Percentiles rank a stretch among this genome's conserved stretches.
Evolutionary conservation across 1,140 invertebrate genomes (phyloP).

Genomic region (Drosophila ambigua): DNA sequence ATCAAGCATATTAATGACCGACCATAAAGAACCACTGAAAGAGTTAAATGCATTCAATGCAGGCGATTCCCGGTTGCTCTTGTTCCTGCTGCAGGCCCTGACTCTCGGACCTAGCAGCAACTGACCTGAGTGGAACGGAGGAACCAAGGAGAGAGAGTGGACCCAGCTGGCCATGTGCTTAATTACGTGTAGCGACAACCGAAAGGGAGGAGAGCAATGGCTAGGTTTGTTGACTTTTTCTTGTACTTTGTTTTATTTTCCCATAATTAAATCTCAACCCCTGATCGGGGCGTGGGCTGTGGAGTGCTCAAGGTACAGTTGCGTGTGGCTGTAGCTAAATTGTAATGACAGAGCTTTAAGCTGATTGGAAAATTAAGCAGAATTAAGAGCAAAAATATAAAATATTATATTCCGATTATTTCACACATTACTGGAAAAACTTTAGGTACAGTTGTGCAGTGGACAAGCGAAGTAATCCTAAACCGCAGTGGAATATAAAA

Average conservation of each 20-base stretch:
- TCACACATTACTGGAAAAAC: neutral
- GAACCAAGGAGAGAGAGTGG: slow-evolving; percentile 16
- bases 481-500: slow-evolving; percentile 26
- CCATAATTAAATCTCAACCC: slow-evolving; percentile 80
- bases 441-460: slow-evolving; percentile 51
- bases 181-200: slow-evolving; percentile 61
- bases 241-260: slow-evolving; percentile 62
- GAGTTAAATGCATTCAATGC: slow-evolving; percentile 71
- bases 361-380: no score
- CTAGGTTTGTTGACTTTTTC: slow-evolving; percentile 70
- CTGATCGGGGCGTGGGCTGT: slow-evolving; percentile 21
- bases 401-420: no score
- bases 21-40: slow-evolving; percentile 73
- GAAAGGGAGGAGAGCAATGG: no score
- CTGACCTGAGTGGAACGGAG: slow-evolving; percentile 18
- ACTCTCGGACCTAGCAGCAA: no score
- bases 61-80: slow-evolving; percentile 42
- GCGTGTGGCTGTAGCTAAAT: neutral
- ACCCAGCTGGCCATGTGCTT: slow-evolving; percentile 59
- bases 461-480: slow-evolving; percentile 39
- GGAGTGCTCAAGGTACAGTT: slow-evolving; percentile 45
- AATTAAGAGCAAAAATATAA: no score
- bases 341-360: neutral
- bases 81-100: slow-evolving; percentile 16
- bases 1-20: slow-evolving; percentile 82